phyloP scores from a whole-genome alignment of 2,797 vertebrate species.

The Allobates femoralis region DNA sequence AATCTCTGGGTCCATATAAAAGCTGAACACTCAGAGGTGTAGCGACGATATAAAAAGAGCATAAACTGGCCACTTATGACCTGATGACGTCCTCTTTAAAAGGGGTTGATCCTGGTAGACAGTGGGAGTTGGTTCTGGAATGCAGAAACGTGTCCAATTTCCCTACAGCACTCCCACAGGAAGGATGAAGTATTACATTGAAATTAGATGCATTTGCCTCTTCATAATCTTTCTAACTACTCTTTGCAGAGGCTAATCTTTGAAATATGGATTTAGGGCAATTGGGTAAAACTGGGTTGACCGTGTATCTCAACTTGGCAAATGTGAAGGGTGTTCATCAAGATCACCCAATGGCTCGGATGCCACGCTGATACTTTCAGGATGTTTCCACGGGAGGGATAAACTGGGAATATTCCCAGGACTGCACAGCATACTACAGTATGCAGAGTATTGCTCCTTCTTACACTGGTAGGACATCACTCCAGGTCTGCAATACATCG shows the following conservation, averaged over 20 bases:
- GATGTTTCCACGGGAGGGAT: too few species aligned
- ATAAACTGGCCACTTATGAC: too few species aligned
- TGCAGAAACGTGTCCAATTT: not conserved
- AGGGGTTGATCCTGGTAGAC: too few species aligned
- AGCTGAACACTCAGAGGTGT: too few species aligned
- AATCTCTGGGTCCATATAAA: too few species aligned
- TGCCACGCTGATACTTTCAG: not conserved
- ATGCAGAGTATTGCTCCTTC: not conserved
- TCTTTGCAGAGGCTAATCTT: not conserved
- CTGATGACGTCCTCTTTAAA: too few species aligned
- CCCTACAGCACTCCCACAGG: not conserved
- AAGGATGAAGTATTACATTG: too few species aligned
- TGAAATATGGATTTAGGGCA: not conserved
- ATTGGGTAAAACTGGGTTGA: too few species aligned
- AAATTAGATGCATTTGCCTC: too few species aligned
- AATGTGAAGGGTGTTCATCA: not conserved
- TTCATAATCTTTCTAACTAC: not conserved
- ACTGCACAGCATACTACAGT: too few species aligned
- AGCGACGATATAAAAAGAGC: too few species aligned
- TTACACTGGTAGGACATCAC: not conserved
- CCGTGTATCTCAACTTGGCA: not conserved
- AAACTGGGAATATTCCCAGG: too few species aligned
- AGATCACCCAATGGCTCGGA: not conserved
- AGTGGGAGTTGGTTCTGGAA: not conserved
- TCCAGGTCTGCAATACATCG: not conserved